Conservation (phyloP, 2,888 invertebrate species). For the Hartigia nigra region DNA sequence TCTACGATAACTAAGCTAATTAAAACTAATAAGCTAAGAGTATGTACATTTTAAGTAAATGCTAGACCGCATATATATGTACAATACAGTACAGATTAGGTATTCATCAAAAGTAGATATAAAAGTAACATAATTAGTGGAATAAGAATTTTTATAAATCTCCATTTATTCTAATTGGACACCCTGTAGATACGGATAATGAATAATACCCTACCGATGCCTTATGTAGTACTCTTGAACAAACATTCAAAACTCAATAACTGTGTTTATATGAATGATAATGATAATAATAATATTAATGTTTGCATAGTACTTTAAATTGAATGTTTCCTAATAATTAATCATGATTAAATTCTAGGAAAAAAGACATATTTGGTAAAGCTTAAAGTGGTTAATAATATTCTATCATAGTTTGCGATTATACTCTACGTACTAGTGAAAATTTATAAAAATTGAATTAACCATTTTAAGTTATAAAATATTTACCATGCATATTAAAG, state of each 20-base stretch:
- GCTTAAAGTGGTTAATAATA: neutral
- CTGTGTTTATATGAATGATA: neutral
- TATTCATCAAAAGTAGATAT: neutral
- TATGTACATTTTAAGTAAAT: neutral
- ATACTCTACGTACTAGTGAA: neutral
- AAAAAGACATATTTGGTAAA: neutral
- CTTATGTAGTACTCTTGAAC: neutral
- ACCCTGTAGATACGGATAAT: neutral
- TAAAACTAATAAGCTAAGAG: neutral
- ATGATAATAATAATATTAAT: neutral
- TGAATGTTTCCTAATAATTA: neutral
- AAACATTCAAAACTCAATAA: neutral
- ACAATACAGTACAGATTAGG: neutral
- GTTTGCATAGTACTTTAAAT: neutral
- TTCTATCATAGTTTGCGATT: neutral
- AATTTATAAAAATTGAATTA: slow-evolving; percentile 15
- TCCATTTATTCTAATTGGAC: neutral
- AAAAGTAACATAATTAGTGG: neutral
- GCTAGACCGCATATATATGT: neutral
- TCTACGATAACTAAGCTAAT: slow-evolving; percentile 2
- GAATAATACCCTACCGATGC: neutral
- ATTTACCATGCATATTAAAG: slow-evolving; percentile 35
- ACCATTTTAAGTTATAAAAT: slow-evolving; percentile 18
- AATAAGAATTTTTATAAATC: neutral
- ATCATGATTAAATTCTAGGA: neutral